These are phyloP conservation scores for Azorinus chamasolen DNA, from an alignment of 2,888 invertebrate genomes.

Conservation along the genomic window DNA sequence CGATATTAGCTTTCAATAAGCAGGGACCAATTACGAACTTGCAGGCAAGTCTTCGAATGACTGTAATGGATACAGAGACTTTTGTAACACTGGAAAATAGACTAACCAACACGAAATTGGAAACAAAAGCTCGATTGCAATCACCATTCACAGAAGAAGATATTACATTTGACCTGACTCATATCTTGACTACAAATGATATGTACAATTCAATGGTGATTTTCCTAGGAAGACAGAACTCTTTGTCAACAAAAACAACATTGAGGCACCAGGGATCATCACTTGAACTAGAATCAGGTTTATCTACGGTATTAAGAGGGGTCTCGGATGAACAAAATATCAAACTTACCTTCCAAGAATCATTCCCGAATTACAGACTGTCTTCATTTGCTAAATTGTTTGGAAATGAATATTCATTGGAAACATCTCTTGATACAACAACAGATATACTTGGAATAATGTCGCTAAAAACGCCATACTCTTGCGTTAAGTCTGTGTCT, in stretches of 20 bases:
- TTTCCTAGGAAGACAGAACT: slow-evolving; percentile 30
- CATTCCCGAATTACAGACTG: slow-evolving; percentile 24
- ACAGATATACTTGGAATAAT: slow-evolving; percentile 22
- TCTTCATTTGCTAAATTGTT: slow-evolving; percentile 32
- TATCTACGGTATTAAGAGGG: slow-evolving; percentile 31
- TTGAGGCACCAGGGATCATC: slow-evolving; percentile 11
- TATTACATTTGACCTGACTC: slow-evolving; percentile 24
- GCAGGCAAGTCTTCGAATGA: background rate
- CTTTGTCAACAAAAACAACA: slow-evolving; percentile 21
- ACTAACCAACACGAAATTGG: slow-evolving; percentile 15
- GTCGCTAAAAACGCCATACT: slow-evolving; percentile 37
- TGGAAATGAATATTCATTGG: slow-evolving; percentile 33
- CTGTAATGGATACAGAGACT: slow-evolving; percentile 15
- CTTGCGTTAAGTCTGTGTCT: slow-evolving; percentile 19
- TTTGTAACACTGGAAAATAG: slow-evolving; percentile 35
- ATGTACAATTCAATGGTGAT: slow-evolving; percentile 25
- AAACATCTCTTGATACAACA: slow-evolving; percentile 31
- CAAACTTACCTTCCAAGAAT: slow-evolving; percentile 15
- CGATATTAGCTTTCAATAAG: slow-evolving; percentile 11
- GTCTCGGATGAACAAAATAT: slow-evolving; percentile 39
- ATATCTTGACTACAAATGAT: slow-evolving; percentile 21
- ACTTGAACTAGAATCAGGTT: slow-evolving; percentile 25
- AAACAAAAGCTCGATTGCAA: slow-evolving; percentile 38
- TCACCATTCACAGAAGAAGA: slow-evolving; percentile 51
- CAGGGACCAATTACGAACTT: slow-evolving; percentile 19